phyloP scores from a whole-genome alignment of 2,113 vertebrate species.

The Ceuthmochares aereus region DNA sequence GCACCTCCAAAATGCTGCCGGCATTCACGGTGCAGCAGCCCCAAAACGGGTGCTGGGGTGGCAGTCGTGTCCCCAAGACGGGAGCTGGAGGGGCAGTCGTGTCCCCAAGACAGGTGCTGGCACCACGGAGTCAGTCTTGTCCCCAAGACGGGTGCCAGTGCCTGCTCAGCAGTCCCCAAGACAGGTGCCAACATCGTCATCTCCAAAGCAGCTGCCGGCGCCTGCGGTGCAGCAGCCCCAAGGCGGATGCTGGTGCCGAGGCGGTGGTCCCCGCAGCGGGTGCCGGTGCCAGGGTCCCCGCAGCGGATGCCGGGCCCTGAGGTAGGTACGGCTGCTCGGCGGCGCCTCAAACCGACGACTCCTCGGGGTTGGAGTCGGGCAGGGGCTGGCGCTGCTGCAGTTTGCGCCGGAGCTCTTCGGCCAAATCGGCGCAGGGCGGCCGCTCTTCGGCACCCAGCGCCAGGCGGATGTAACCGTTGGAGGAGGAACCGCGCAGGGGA shows the following conservation, averaged over 20 bases:
- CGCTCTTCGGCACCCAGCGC: constrained; percentile 89
- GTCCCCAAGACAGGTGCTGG: no score
- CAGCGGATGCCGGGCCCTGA: constrained; percentile 27
- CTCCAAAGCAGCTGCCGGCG: no score
- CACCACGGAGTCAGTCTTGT: background rate
- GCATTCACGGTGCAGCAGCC: no score
- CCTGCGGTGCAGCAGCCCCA: no score
- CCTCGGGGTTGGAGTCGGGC: constrained; percentile 95
- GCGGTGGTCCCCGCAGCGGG: background rate
- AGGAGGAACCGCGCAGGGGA: constrained; percentile 87
- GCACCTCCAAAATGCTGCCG: no score
- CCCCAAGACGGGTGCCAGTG: no score
- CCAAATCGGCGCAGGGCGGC: constrained; percentile 80
- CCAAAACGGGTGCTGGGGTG: background rate
- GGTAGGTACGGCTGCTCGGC: constrained; percentile 64
- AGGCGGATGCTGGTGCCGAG: no score
- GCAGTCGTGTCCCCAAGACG: background rate
- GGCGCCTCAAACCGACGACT: constrained; percentile 89
- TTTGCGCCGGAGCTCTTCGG: constrained; percentile 80
- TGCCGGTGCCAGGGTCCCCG: background rate
- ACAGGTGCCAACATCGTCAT: no score
- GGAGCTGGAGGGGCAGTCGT: no score
- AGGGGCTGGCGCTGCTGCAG: constrained; percentile 91
- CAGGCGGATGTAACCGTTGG: constrained; percentile 96
- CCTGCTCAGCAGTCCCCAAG: no score